Evolutionary conservation across 2,888 invertebrate genomes (phyloP).

Genomic region (Campoletis raptor): DNA sequence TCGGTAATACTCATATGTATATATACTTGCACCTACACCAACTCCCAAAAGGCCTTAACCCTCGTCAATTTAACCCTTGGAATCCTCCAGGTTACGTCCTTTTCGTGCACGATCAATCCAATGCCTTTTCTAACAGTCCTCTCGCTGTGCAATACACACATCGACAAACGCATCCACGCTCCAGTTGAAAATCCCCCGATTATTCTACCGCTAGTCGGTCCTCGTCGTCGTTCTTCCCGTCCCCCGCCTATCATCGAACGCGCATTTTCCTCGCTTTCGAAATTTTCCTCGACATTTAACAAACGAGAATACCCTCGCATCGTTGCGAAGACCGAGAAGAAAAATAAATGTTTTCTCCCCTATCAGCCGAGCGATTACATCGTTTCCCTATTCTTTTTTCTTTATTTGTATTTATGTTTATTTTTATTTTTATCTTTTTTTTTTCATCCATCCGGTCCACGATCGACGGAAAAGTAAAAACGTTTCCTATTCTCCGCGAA

Average conservation of each 20-base stretch:
- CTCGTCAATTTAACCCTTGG: not conserved
- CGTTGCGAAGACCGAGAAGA: conserved; percentile 15
- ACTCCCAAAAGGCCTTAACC: conserved; percentile 19
- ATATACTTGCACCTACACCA: not conserved
- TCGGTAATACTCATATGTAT: not conserved
- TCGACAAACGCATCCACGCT: conserved; percentile 56
- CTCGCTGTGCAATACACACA: conserved; percentile 1
- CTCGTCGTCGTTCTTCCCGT: not conserved
- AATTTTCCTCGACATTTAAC: conserved; percentile 2
- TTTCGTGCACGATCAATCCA: not conserved
- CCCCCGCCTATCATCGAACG: not conserved
- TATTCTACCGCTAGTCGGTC: conserved; percentile 51
- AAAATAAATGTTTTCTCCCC: conserved; percentile 32
- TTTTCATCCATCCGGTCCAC: not conserved
- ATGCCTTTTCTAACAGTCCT: conserved; percentile 3
- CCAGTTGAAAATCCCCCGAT: conserved; percentile 58
- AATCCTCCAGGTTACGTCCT: conserved; percentile 10
- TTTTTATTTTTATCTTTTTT: not conserved
- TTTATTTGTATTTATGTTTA: not conserved
- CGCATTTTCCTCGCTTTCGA: conserved; percentile 35
- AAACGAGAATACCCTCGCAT: conserved; percentile 3
- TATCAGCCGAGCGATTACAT: conserved; percentile 17
- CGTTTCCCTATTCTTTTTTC: not conserved
- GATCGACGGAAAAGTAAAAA: not conserved
- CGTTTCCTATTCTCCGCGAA: not conserved